phyloP scores from a whole-genome alignment of 2,797 vertebrate genomes.

The Lagodon rhomboides region DNA sequence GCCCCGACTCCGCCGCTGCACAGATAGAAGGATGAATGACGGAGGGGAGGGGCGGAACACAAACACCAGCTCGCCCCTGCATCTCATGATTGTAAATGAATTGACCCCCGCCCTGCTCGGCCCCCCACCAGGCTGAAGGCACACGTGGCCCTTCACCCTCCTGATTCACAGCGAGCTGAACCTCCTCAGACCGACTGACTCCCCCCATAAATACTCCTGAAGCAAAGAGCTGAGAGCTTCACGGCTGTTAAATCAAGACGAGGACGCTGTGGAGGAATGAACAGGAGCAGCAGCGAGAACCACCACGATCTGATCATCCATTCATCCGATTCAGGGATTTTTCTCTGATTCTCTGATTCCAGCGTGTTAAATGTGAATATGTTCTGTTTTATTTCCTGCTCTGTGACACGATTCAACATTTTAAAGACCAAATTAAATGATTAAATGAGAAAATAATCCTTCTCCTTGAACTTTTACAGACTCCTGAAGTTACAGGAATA shows the following conservation, averaged over 20 bases:
- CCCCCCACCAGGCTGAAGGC: slow-evolving; percentile 82
- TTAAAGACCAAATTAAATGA: too few species aligned
- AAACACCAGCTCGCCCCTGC: slow-evolving; percentile 77
- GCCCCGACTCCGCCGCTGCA: slow-evolving; percentile 5
- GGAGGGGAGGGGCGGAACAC: slow-evolving; percentile 51
- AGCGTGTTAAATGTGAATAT: too few species aligned
- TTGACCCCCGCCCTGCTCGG: slow-evolving; percentile 77
- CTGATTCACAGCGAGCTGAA: neutral
- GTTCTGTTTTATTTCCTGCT: too few species aligned
- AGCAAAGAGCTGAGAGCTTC: slow-evolving; percentile 37
- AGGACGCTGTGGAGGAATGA: neutral
- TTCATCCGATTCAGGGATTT: too few species aligned
- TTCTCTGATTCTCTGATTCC: too few species aligned
- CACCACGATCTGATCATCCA: too few species aligned
- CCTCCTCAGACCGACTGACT: slow-evolving; percentile 30
- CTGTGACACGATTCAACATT: too few species aligned
- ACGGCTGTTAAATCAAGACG: slow-evolving; percentile 1
- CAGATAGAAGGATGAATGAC: slow-evolving; percentile 78
- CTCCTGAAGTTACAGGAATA: too few species aligned
- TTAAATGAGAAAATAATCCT: too few species aligned
- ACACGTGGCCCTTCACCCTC: slow-evolving; percentile 49
- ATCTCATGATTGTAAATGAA: slow-evolving; percentile 87
- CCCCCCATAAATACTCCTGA: slow-evolving; percentile 88
- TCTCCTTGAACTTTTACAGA: too few species aligned
- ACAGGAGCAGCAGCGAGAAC: too few species aligned